phyloP scores from a whole-genome alignment of 2,888 invertebrate genomes.

The Hirtodrosophila alboralis region DNA sequence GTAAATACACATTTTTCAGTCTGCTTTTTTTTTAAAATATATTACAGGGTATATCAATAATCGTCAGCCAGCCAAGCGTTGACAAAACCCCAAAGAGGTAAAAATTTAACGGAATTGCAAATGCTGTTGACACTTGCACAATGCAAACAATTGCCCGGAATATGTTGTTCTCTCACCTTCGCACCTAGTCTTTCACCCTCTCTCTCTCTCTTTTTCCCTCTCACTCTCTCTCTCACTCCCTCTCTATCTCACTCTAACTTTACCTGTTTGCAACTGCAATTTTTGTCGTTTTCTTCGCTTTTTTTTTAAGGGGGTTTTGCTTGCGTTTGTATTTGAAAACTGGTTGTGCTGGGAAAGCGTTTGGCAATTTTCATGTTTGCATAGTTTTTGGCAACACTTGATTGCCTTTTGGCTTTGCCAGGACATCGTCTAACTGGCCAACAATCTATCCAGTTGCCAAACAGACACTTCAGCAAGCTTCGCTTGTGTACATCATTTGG shows the following conservation, averaged over 20 bases:
- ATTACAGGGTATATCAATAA: constrained; percentile 28
- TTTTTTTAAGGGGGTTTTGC: constrained; percentile 2
- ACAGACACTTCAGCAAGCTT: too few relatives aligned
- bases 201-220: not conserved
- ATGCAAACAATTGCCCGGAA: constrained; percentile 70
- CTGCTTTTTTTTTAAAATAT: too few relatives aligned
- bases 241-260: not conserved
- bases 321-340: constrained; percentile 41
- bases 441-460: not conserved
- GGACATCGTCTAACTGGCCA: constrained; percentile 20
- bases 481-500: constrained; percentile 12
- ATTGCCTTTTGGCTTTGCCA: constrained; percentile 70
- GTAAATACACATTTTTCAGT: too few relatives aligned
- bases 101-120: constrained; percentile 76
- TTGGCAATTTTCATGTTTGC: constrained; percentile 69
- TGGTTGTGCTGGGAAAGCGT: constrained; percentile 30
- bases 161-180: constrained; percentile 43
- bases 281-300: constrained; percentile 10
- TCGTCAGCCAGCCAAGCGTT: constrained; percentile 26
- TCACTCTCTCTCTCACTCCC: not conserved
- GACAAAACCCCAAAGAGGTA: constrained; percentile 65
- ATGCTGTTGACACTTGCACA: constrained; percentile 78
- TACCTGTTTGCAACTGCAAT: constrained; percentile 10
- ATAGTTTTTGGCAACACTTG: constrained; percentile 73
- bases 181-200: not conserved